Evolutionary conservation across 2,113 vertebrate genomes (phyloP).

Genomic region (Caranx ignobilis): DNA sequence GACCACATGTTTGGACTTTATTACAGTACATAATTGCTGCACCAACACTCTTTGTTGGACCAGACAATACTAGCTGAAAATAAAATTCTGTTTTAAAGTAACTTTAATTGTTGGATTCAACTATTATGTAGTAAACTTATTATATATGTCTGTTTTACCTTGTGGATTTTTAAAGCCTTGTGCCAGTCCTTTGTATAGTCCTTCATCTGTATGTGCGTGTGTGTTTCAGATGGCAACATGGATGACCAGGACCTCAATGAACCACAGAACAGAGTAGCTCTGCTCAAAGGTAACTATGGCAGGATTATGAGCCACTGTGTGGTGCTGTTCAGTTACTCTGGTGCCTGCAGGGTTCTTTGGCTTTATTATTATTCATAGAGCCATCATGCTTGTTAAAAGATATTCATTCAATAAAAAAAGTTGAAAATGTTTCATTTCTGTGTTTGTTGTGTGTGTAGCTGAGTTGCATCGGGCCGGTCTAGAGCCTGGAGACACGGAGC

Average conservation of each 20-base stretch:
- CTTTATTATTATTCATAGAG: not conserved
- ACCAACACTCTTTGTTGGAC: not conserved
- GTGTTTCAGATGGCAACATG: constrained; percentile 93
- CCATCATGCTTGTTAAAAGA: no score
- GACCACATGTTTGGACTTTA: not conserved
- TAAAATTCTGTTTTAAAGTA: not conserved
- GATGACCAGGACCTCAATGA: constrained; percentile 97
- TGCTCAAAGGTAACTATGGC: constrained; percentile 91
- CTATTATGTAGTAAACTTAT: not conserved
- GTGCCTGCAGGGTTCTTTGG: not conserved
- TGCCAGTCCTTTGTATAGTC: no score
- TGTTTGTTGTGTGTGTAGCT: constrained; percentile 78
- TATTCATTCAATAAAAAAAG: no score
- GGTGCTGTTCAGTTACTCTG: not conserved
- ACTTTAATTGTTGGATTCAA: no score
- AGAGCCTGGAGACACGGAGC: constrained; percentile 91
- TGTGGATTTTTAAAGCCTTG: not conserved
- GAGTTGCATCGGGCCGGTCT: constrained; percentile 91
- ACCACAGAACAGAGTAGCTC: constrained; percentile 92
- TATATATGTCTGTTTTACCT: not conserved
- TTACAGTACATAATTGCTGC: not conserved
- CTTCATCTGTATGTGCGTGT: not conserved
- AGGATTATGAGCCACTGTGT: not conserved
- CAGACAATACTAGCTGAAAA: not conserved
- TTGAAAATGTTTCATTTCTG: not conserved